Evolutionary conservation across 2,888 invertebrate species (phyloP), one percentile per base, ranked within the genome.

Genomic region (Cheilosia grossa): DNA sequence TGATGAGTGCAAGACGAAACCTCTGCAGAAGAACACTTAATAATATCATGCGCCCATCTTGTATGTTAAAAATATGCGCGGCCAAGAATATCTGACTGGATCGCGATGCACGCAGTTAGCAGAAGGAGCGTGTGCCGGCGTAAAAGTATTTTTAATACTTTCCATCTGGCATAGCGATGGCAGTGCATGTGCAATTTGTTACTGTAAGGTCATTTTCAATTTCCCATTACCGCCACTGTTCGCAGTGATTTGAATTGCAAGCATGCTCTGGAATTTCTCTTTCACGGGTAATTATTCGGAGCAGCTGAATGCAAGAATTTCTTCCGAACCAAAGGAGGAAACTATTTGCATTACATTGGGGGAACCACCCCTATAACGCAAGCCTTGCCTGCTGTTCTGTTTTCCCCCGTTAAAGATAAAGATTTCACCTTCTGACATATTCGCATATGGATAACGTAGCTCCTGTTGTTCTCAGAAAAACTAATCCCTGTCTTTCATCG

Each of bases 141-240:
- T 81, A 58, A 61, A 40, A 49, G 75, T 85, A 81, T 85, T 77
- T 85, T 72, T 81, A 85, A 85, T 80, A 72, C 53, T 77, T 77
- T 81, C 81, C 85, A 85, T 75, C 70, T 85, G 82, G 78, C 53
- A 73, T 67, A 69, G 74, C 47, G 37, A 66, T 47, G 70, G 72
- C 58, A 72, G 59, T 69, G 75, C 42, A 51, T 17, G 67, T 72
- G 75, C 67, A 72, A 77, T 85, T 70, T 54, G 66, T 72, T 72
- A 58, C 70, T 81, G 54, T 74, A 85, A 85, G 85, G 85, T 85
- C 85, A 77, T 81, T 85, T 77, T 53, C 75, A 64, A 67, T 77
- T 85, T 85, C 51, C 75, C 75, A 77, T 77, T 72, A 75, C 72
- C 56, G 56, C 69, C 69, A 69, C 54, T 80, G 56, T 69, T 40